Conservation (phyloP, 2,888 invertebrate species). For the Thymelicus lineola region DNA sequence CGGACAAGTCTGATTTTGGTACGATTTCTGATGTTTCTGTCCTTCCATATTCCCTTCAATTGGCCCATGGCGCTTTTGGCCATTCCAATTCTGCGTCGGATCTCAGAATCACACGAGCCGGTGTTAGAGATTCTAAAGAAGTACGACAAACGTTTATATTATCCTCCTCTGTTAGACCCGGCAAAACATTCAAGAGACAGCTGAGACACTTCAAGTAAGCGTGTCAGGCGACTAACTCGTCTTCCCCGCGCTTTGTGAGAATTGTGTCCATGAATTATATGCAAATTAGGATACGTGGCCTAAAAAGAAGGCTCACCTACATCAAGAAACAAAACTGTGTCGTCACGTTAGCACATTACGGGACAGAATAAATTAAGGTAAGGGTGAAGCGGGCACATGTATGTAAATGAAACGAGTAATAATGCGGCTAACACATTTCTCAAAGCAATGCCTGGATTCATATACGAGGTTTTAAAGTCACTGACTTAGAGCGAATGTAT, state of each 20-base stretch:
- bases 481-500: slow-evolving; percentile 1
- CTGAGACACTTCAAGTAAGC: slow-evolving; percentile 24
- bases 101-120: too few relatives aligned
- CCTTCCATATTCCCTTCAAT: too few relatives aligned
- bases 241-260: slow-evolving; percentile 34
- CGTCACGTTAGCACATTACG: slow-evolving; percentile 37
- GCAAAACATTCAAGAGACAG: slow-evolving; percentile 27
- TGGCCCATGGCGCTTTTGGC: too few relatives aligned
- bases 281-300: slow-evolving; percentile 38
- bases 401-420: slow-evolving; percentile 38
- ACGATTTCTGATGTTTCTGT: too few relatives aligned
- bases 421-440: slow-evolving; percentile 35
- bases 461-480: slow-evolving; percentile 11
- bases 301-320: slow-evolving; percentile 37
- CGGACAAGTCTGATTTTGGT: too few relatives aligned
- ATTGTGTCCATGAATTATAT: slow-evolving; percentile 37
- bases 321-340: slow-evolving; percentile 39
- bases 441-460: slow-evolving; percentile 37
- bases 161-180: slow-evolving; percentile 13
- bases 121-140: too few relatives aligned
- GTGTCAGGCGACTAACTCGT: slow-evolving; percentile 22
- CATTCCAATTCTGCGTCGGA: too few relatives aligned
- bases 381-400: slow-evolving; percentile 34
- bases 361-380: slow-evolving; percentile 37
- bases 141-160: slow-evolving; percentile 2